Evolutionary conservation across 2,113 vertebrate genomes (phyloP).

Genomic region (Pseudorasbora parva): DNA sequence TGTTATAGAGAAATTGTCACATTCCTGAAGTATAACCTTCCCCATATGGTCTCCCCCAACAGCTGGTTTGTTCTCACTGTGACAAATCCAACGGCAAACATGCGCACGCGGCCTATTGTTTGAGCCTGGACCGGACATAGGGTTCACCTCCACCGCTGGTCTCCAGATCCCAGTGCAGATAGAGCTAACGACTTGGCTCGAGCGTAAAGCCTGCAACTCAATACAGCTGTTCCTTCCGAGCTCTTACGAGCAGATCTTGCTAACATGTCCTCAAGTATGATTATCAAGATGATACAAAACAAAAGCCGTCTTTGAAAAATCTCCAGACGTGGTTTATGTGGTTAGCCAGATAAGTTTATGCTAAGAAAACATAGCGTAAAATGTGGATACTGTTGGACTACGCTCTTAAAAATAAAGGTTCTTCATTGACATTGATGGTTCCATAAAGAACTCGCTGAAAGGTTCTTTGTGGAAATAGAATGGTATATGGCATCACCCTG

Average conservation of each 20-base stretch:
- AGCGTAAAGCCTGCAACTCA: constrained; percentile 1
- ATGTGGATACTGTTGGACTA: background rate
- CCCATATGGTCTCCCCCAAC: constrained; percentile 26
- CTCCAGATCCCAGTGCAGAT: constrained; percentile 38
- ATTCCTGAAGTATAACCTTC: constrained; percentile 24
- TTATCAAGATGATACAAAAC: background rate
- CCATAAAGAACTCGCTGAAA: no score
- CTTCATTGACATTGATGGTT: no score
- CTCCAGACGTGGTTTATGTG: background rate
- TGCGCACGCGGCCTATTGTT: constrained; percentile 40
- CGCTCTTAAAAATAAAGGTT: no score
- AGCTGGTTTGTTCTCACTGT: constrained; percentile 45
- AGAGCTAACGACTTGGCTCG: constrained; percentile 27
- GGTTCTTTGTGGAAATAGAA: no score
- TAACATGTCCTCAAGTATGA: background rate
- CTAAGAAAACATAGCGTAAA: background rate
- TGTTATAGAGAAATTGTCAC: constrained; percentile 16
- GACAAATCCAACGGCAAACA: constrained; percentile 52
- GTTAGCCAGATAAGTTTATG: background rate
- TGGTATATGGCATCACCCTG: no score
- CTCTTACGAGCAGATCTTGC: background rate
- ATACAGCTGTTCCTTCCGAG: constrained; percentile 29
- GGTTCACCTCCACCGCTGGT: constrained; percentile 43
- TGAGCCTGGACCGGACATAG: constrained; percentile 34
- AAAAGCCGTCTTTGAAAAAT: background rate